Conservation (phyloP, 2,888 invertebrate species). For the Phorcus lineatus region DNA sequence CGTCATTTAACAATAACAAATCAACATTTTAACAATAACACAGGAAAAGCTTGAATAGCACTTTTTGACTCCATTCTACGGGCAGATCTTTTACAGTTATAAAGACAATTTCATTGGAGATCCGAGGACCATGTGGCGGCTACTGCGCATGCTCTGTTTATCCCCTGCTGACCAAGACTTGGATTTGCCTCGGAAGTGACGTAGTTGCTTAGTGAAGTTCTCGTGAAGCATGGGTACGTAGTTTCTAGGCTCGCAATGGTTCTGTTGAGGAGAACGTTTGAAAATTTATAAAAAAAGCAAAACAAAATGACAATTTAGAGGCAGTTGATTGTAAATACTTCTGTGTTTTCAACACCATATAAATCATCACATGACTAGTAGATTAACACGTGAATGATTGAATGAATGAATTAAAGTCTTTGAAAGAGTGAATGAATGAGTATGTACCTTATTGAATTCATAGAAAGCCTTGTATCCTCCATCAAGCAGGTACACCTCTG, state of each 20-base stretch:
- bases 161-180: slow-evolving; percentile 19
- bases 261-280: background rate
- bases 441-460: slow-evolving; percentile 78
- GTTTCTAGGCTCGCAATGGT: background rate
- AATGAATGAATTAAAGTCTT: background rate
- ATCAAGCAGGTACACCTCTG: slow-evolving; percentile 84
- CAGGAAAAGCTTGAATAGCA: no score
- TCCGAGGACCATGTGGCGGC: no score
- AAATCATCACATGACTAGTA: no score
- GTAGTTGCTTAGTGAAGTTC: background rate
- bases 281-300: background rate
- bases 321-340: no score
- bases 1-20: no score
- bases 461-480: slow-evolving; percentile 92
- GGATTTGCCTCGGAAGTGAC: slow-evolving; percentile 4
- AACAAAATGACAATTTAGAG: no score
- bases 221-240: background rate
- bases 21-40: no score
- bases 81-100: no score
- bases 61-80: no score
- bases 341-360: no score
- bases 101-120: background rate
- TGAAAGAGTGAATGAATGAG: no score
- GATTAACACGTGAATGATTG: no score
- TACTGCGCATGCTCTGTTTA: background rate